These are phyloP conservation scores for Nymphicus hollandicus DNA, from an alignment of 2,113 vertebrate species.

Conservation along the genomic window DNA sequence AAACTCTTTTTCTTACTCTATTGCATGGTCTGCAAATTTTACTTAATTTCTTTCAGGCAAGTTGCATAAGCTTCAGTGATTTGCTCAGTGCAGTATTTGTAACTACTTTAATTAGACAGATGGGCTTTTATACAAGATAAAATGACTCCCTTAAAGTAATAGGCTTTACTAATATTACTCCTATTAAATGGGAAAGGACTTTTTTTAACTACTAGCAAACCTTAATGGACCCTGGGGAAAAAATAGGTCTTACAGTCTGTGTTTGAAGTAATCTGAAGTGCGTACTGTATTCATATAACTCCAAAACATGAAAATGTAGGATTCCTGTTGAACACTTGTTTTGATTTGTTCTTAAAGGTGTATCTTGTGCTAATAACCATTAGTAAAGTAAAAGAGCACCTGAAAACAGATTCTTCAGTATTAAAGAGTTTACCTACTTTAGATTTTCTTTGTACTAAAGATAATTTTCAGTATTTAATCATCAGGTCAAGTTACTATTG, in stretches of 20 bases:
- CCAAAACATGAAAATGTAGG: neutral
- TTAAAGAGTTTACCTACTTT: neutral
- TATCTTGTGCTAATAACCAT: neutral
- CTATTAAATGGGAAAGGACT: neutral
- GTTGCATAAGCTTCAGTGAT: neutral
- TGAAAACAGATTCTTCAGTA: neutral
- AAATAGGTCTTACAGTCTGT: neutral
- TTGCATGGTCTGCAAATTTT: neutral
- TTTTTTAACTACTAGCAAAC: neutral
- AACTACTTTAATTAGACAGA: neutral
- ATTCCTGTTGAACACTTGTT: neutral
- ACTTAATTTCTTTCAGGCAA: conserved; percentile 19
- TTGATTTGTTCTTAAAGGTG: neutral
- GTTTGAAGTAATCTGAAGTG: neutral
- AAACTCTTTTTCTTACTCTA: neutral
- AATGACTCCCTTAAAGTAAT: neutral
- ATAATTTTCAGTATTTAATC: neutral
- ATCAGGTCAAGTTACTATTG: neutral
- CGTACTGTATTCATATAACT: neutral
- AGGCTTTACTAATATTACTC: neutral
- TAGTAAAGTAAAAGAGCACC: neutral
- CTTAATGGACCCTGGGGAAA: neutral
- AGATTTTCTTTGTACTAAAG: neutral
- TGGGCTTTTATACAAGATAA: neutral
- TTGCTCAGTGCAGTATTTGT: neutral